phyloP scores from a whole-genome alignment of 1,140 invertebrate genomes.

The Meloidogyne hapla region DNA sequence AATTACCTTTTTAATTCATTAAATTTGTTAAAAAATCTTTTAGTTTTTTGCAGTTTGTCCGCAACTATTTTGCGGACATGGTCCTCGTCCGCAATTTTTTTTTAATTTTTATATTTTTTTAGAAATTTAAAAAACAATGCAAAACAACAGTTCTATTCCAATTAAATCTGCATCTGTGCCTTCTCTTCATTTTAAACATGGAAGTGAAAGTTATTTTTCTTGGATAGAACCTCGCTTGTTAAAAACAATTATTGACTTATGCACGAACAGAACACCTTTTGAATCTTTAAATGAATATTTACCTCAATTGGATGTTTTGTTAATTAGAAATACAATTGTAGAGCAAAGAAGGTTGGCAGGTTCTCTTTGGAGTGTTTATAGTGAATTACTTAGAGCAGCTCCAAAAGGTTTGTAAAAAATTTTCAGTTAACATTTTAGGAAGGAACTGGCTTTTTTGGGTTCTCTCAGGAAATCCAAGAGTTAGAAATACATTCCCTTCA shows the following conservation, averaged over 20 bases:
- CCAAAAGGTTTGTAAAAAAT: neutral
- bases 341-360: slow-evolving; percentile 16
- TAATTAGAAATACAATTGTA: slow-evolving; percentile 12
- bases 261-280: slow-evolving; percentile 21
- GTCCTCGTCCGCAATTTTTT: no score
- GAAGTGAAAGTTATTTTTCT: neutral
- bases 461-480: no score
- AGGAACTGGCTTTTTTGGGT: neutral
- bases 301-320: slow-evolving; percentile 17
- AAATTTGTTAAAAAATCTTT: no score
- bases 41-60: no score
- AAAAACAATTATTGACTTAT: slow-evolving; percentile 23
- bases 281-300: slow-evolving; percentile 9
- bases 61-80: no score
- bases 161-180: neutral
- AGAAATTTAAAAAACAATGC: neutral
- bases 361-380: slow-evolving; percentile 23
- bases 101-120: no score
- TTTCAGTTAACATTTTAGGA: neutral
- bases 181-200: neutral
- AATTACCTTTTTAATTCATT: neutral
- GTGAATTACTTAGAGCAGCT: neutral
- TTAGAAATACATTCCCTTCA: no score
- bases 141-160: neutral
- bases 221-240: slow-evolving; percentile 11